Base-by-base conservation (phyloP, 2,888 invertebrate species). In the Eretmocerus hayati region DNA sequence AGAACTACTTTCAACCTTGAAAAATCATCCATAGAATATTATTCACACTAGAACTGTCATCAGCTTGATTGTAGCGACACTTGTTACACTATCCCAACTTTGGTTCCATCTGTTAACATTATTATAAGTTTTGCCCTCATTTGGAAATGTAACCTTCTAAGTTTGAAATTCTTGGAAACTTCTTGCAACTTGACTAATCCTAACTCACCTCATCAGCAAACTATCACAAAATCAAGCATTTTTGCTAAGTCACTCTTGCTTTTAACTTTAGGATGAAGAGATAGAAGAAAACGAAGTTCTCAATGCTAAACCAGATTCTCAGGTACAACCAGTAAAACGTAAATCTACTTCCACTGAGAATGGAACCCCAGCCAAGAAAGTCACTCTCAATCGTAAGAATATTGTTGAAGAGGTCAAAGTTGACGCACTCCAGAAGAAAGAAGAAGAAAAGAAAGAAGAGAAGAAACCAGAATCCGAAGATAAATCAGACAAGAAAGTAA, bases 381-480 rank as follows among this genome's bases (percentile, higher is more conserved):
- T 83, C 43, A 75, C 83, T 31, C 66, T 83, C 35, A 81, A 82
- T 58, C 62, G 67, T 13, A 66, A 66, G 42, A 61, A 62, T 45
- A 59, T 65, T 18, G 64, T 70, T 6, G 69, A 71, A 50, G 67
- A 69, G 48, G 49, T 64, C 2, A 68, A 68, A 54, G 50, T 58
- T 13, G 65, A 64, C 16, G 54, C 57, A 38, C 52, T 53, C 16
- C 33, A 45, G 35, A 54, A 57, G 4, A 44, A 58, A 50, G 31
- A 55, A 58, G 49, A 59, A 61, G 48, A 50, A 33, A 42, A 48
- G 5, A 38, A 46, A n/a, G 50, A 54, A 8, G 42, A 51, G n/a
- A 50, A 22, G 13, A 37, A 37, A 21, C n/a, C 16, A 11, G 64
- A 65, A 30, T 40, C 42, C 19, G 57, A 52, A 20, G 48, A 48